Evolutionary conservation across 2,113 vertebrate species (phyloP).

Genomic region (Scomber japonicus): DNA sequence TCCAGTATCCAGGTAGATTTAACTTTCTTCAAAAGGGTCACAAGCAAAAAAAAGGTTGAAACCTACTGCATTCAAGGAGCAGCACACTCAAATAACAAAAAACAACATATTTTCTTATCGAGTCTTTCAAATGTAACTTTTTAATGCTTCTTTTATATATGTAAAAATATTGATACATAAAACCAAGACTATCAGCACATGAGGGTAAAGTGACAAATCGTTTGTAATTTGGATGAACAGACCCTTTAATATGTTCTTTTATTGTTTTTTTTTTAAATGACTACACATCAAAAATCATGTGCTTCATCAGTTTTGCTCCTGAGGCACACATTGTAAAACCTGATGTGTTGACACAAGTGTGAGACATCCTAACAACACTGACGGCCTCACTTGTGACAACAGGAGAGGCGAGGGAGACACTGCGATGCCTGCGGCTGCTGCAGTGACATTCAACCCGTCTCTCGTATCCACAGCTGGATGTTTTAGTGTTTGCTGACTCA

Average conservation of each 20-base stretch:
- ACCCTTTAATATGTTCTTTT: too few species aligned
- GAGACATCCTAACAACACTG: neutral
- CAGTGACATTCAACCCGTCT: constrained; percentile 56
- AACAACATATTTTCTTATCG: too few species aligned
- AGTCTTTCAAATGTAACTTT: too few species aligned
- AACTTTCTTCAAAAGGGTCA: too few species aligned
- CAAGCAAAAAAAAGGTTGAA: too few species aligned
- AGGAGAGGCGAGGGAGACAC: neutral
- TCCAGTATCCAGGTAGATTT: too few species aligned
- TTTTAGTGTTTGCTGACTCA: constrained; percentile 58
- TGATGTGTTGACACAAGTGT: constrained; percentile 14
- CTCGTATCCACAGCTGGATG: constrained; percentile 64
- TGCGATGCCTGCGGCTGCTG: constrained; percentile 29
- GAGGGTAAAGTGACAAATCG: too few species aligned
- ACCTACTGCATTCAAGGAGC: too few species aligned
- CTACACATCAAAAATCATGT: too few species aligned
- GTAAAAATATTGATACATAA: neutral
- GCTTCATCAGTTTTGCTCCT: neutral
- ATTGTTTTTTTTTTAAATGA: neutral
- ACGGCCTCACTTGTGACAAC: constrained; percentile 2
- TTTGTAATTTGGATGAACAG: too few species aligned
- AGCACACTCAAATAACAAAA: too few species aligned
- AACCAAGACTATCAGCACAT: neutral
- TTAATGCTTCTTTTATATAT: too few species aligned
- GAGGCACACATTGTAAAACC: neutral